Percentiles rank a stretch among this genome's conserved stretches.
phyloP scores from a whole-genome alignment of 2,113 vertebrate genomes.

The Callorhinus ursinus region DNA sequence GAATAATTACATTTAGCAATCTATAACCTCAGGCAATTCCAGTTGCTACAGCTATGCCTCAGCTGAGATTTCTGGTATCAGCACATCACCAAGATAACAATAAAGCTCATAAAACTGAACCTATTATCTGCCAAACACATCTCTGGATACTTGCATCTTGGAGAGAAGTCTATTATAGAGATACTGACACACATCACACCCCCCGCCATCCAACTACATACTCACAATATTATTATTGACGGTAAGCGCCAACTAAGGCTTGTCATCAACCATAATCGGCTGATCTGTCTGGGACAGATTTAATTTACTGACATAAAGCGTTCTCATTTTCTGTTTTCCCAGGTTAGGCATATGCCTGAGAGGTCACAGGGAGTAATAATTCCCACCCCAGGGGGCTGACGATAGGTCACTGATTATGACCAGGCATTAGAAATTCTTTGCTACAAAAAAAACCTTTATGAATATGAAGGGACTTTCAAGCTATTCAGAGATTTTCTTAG shows the following conservation, averaged over 20 bases:
- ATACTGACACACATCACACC: neutral
- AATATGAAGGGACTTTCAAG: conserved; percentile 31
- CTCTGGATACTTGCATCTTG: neutral
- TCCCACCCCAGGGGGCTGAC: neutral
- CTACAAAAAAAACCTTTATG: neutral
- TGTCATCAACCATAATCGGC: neutral
- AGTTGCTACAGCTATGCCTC: neutral
- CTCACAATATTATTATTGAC: neutral
- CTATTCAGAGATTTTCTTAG: conserved; percentile 33
- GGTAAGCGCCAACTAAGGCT: neutral
- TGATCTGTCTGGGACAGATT: conserved; percentile 28
- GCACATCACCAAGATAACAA: neutral
- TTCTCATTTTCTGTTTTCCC: neutral
- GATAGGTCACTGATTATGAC: neutral
- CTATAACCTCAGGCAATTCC: conserved; percentile 33
- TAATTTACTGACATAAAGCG: conserved; percentile 10
- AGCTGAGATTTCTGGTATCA: neutral
- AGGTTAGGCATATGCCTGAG: neutral
- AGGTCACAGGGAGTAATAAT: neutral
- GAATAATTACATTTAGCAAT: conserved; percentile 37
- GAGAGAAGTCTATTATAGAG: neutral
- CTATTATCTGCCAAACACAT: conserved; percentile 22
- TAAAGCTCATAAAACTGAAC: conserved; percentile 7
- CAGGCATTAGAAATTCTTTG: neutral
- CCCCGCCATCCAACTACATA: neutral